Evolutionary conservation across 2,888 invertebrate species (phyloP).

Genomic region (Meghimatium bilineatum): DNA sequence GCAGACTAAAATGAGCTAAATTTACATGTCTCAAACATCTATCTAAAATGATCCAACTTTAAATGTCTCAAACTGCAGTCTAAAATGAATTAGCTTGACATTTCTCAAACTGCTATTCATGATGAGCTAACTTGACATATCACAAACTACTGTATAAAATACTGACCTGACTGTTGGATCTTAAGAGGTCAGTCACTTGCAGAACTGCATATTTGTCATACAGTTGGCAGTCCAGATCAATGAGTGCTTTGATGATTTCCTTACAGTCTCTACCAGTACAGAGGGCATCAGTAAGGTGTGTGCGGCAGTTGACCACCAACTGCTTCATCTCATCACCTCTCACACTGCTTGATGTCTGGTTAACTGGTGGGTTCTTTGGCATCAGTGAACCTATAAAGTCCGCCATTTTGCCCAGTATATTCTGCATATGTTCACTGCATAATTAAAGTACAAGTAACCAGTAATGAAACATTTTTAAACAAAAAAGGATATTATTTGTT

Average conservation of each 20-base stretch:
- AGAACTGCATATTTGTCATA: constrained; percentile 50
- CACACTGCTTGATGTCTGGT: neutral
- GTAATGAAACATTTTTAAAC: neutral
- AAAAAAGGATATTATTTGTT: no score
- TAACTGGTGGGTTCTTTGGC: no score
- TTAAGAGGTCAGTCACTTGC: constrained; percentile 44
- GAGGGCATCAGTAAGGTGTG: constrained; percentile 34
- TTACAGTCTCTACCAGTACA: constrained; percentile 20
- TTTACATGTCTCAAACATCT: no score
- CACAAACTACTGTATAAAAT: neutral
- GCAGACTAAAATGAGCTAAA: no score
- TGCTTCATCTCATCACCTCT: constrained; percentile 1
- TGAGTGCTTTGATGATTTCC: constrained; percentile 32
- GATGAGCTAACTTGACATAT: neutral
- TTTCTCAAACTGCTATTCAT: neutral
- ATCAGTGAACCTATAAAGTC: constrained; percentile 4
- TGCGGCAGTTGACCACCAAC: constrained; percentile 14
- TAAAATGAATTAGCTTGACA: no score
- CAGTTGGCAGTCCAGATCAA: constrained; percentile 46
- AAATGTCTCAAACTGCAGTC: no score
- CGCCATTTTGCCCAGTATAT: constrained; percentile 22
- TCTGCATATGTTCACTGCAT: constrained; percentile 17
- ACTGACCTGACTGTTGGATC: constrained; percentile 49
- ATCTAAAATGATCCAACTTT: no score
- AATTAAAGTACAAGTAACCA: neutral